phyloP scores from a whole-genome alignment of 2,888 invertebrate species.

The Lasioglossum lativentre region DNA sequence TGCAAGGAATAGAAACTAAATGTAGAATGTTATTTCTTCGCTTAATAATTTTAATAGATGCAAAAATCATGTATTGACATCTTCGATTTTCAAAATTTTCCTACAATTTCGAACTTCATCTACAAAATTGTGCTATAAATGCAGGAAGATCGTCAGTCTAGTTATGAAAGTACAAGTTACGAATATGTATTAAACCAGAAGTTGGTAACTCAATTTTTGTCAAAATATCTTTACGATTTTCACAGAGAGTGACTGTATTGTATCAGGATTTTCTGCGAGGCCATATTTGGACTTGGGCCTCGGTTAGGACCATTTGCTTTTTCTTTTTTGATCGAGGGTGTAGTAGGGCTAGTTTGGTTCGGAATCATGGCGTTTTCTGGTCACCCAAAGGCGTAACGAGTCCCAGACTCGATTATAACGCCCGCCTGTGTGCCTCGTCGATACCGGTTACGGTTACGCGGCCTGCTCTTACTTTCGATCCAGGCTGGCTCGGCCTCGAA shows the following conservation, averaged over 20 bases:
- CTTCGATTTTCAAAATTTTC: no score
- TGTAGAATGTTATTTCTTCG: no score
- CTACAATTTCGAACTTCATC: no score
- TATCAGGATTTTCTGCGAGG: background rate
- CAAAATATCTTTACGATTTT: background rate
- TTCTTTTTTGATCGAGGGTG: background rate
- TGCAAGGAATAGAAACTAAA: no score
- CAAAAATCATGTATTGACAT: no score
- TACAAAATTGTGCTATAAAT: no score
- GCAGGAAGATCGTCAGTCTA: no score
- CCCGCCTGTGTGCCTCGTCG: slow-evolving; percentile 11
- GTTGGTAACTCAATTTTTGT: no score
- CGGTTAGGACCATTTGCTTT: background rate
- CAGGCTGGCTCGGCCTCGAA: slow-evolving; percentile 53
- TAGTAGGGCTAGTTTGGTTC: background rate
- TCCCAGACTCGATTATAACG: slow-evolving; percentile 24
- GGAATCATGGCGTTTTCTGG: background rate
- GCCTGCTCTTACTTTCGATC: slow-evolving; percentile 61
- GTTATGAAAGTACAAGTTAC: background rate
- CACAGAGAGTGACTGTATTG: background rate
- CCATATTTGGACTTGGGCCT: background rate
- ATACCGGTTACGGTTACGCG: slow-evolving; percentile 59
- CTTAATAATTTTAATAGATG: no score
- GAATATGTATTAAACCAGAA: no score
- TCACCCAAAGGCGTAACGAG: background rate